Evolutionary conservation across 1,140 invertebrate species (phyloP), one percentile per base, ranked within the genome.

Genomic region (Ylistrum balloti): DNA sequence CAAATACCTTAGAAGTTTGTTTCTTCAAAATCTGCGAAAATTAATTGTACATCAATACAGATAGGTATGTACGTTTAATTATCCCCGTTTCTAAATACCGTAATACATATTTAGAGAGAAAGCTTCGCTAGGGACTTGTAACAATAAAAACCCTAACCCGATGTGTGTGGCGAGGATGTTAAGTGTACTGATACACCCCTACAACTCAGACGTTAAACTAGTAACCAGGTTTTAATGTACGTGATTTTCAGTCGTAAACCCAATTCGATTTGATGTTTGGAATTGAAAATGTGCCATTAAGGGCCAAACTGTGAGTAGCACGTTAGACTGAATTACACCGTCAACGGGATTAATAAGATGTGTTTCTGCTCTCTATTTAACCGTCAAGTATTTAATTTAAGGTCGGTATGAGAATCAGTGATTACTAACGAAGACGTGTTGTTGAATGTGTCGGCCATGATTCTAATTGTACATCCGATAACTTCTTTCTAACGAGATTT

Each of bases 11-110:
- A 28, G 7, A 17, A 28, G 17, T 22, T 74, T 74, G 56, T 28
- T 74, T 74, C 56, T 74, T 74, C n/a, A n/a, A 74, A 74, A 74
- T 74, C 56, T 74, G 56, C 17, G 56, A 74, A 74, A 74, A 74
- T 74, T 74, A 74, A 74, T 74, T n/a, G 56, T 28, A 74, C 56
- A 74, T 74, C 17, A 28, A 74, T 74, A 74, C 56, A 74, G 28
- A 28, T 74, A 3, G 56, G 56, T 74, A 20, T 48, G 56, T 74
- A 28, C 28, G 3, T 74, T 74, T 74, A 3, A 74, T 74, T 28
- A 28, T n/a, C 22, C 17, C 28, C n/a, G 56, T n/a, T n/a, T 5
- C 9, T 74, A n/a, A 74, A 74, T n/a, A 28, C 56, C 56, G 22
- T 74, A 74, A 28, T 74, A 17, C 56, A 2, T 74, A 28, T 28